A percentile compares a stretch with the other conserved stretches of the same genome.
Conservation (phyloP, 2,113 vertebrate species). For the Tympanuchus pallidicinctus region DNA sequence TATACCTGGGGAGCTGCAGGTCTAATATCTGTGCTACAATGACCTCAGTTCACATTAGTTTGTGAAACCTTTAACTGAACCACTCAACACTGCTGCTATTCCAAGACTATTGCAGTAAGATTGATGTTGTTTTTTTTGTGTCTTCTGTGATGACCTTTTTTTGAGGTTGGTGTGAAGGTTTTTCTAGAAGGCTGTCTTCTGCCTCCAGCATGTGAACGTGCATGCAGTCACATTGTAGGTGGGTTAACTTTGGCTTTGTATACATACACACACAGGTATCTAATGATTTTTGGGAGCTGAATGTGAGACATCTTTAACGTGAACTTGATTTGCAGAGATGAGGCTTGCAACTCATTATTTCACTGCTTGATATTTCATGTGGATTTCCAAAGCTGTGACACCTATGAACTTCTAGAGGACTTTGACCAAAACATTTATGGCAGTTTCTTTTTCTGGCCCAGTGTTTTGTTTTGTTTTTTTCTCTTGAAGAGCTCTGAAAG, state of each 20-base stretch:
- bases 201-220: fast-evolving
- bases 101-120: not conserved
- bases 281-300: not conserved
- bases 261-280: not conserved
- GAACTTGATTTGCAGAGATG: not conserved
- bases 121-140: not conserved
- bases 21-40: not conserved
- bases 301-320: not conserved
- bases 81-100: not conserved
- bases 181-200: not conserved
- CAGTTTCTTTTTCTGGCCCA: not conserved
- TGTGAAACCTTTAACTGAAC: not conserved
- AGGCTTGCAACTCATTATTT: not conserved
- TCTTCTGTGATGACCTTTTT: not conserved
- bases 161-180: not conserved
- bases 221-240: not conserved
- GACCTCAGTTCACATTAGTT: not conserved
- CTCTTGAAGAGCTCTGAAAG: conserved; percentile 4
- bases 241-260: not conserved
- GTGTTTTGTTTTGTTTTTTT: not conserved
- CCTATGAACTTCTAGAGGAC: not conserved
- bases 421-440: not conserved
- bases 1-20: not conserved
- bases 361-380: not conserved
- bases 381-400: not conserved